Conservation (phyloP, 2,888 invertebrate genomes). For the Portevinia maculata region DNA sequence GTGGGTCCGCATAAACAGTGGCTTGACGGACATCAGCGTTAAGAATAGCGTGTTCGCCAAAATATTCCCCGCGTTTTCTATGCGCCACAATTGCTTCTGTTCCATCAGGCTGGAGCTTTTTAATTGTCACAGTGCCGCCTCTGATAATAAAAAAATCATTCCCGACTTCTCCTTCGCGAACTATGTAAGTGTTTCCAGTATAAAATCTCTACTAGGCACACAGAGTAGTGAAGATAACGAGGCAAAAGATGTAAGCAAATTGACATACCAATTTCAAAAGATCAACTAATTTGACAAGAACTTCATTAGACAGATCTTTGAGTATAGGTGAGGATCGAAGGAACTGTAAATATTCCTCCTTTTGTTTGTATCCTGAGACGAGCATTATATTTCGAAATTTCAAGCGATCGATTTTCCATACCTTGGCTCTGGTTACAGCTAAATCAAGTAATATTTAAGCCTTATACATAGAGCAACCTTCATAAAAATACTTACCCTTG, state of each 20-base stretch:
- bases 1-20: constrained; percentile 92
- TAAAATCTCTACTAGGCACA: constrained; percentile 87
- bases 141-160: constrained; percentile 96
- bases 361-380: constrained; percentile 91
- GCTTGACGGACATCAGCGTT: constrained; percentile 94
- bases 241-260: neutral
- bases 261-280: constrained; percentile 90
- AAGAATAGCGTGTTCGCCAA: constrained; percentile 94
- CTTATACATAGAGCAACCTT: neutral
- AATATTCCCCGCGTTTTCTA: constrained; percentile 91
- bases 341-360: constrained; percentile 93
- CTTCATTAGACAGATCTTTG: constrained; percentile 87
- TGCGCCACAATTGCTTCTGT: constrained; percentile 88
- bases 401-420: constrained; percentile 94
- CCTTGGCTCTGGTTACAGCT: constrained; percentile 90
- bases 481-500: constrained; percentile 84
- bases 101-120: constrained; percentile 86
- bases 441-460: constrained; percentile 47
- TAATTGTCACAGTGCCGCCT: constrained; percentile 90
- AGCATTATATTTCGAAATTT: constrained; percentile 96
- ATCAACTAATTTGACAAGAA: constrained; percentile 92
- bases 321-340: constrained; percentile 91
- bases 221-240: constrained; percentile 52
- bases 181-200: constrained; percentile 89
- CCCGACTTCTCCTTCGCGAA: constrained; percentile 93